Evolutionary conservation across 2,113 vertebrate genomes (phyloP).

Genomic region (Meles meles): DNA sequence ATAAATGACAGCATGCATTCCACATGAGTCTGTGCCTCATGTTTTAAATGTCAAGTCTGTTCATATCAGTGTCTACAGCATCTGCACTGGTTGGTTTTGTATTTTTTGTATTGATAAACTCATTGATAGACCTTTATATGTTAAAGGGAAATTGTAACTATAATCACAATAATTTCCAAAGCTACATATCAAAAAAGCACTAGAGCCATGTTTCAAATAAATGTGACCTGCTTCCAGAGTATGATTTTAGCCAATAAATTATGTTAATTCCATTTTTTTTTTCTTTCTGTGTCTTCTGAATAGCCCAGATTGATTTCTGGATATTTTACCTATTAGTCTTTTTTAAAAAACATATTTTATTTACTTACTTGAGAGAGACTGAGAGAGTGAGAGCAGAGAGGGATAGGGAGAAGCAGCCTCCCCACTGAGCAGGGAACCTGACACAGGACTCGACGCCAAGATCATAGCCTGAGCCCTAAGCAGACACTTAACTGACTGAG

Average conservation of each 20-base stretch:
- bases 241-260: background rate
- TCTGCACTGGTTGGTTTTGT: background rate
- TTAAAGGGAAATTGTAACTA: background rate
- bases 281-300: background rate
- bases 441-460: accelerated
- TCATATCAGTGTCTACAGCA: background rate
- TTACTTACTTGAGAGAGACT: background rate
- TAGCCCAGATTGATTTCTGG: background rate
- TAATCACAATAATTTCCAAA: background rate
- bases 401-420: background rate
- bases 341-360: background rate
- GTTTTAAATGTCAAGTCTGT: background rate
- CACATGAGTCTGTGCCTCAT: background rate
- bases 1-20: background rate
- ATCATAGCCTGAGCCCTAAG: background rate
- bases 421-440: background rate
- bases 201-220: background rate
- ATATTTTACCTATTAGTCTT: background rate
- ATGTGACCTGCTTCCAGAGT: background rate
- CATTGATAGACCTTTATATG: background rate
- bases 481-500: background rate
- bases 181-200: background rate
- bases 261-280: background rate
- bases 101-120: background rate
- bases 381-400: background rate